Percentiles rank a stretch among this genome's conserved stretches.
These are phyloP conservation scores for Harpagus bidentatus DNA, from an alignment of 2,113 vertebrate species.

Conservation along the genomic window DNA sequence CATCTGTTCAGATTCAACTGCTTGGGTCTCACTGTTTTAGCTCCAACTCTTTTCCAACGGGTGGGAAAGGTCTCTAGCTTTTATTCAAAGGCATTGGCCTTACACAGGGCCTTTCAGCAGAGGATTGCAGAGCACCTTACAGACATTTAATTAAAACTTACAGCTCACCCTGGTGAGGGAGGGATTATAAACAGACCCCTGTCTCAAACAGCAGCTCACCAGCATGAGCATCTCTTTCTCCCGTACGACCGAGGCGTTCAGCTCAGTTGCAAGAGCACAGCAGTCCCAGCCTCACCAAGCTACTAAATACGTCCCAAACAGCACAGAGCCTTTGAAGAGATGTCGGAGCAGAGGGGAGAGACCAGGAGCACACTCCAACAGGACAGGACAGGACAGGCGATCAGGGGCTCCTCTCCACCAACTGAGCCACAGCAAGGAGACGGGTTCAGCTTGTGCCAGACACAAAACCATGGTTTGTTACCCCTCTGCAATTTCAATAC, in stretches of 20 bases:
- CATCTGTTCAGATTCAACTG: slow-evolving; percentile 15
- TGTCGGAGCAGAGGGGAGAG: background rate
- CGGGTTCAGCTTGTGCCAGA: background rate
- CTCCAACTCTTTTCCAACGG: background rate
- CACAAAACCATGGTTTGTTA: rapidly evolving
- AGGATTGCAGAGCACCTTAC: background rate
- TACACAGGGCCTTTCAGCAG: background rate
- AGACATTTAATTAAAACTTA: slow-evolving; percentile 22
- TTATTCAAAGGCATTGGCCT: background rate
- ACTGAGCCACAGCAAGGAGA: background rate
- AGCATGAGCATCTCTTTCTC: slow-evolving; percentile 7
- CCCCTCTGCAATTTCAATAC: background rate
- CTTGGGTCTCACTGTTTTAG: slow-evolving; percentile 22
- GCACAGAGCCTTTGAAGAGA: background rate
- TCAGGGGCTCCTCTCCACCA: background rate
- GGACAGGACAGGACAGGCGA: rapidly evolving
- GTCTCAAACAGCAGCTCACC: background rate
- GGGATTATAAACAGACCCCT: background rate
- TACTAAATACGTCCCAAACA: background rate
- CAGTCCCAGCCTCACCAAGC: background rate
- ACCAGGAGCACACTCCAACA: background rate
- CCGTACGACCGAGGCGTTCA: rapidly evolving
- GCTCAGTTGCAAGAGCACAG: background rate
- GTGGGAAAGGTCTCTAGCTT: slow-evolving; percentile 25
- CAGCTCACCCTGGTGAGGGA: background rate